Evolutionary conservation across 2,888 invertebrate species (phyloP).

Genomic region (Ormyrus rosae): DNA sequence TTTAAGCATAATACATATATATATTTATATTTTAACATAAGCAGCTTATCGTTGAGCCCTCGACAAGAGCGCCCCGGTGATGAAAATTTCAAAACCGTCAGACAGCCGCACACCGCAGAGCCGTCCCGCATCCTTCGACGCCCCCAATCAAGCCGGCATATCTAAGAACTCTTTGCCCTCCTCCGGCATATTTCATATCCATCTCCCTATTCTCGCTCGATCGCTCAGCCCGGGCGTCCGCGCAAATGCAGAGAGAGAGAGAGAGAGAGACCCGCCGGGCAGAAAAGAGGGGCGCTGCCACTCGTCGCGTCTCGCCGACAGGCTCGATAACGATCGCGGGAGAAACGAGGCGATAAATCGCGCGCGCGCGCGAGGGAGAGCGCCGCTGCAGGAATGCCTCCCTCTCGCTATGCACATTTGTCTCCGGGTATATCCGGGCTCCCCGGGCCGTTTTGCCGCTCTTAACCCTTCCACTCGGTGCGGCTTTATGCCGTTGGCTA

Average conservation of each 20-base stretch:
- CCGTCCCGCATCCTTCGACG: too few species aligned
- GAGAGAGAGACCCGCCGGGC: not conserved
- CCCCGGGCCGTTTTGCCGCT: not conserved
- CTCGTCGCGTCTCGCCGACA: not conserved
- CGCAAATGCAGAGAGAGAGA: not conserved
- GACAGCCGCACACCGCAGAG: too few species aligned
- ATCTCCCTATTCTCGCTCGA: too few species aligned
- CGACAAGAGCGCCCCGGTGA: too few species aligned
- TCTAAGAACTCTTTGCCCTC: too few species aligned
- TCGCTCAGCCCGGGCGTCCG: too few species aligned
- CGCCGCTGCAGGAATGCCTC: conserved; percentile 35
- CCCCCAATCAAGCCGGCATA: too few species aligned
- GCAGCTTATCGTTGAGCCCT: too few species aligned
- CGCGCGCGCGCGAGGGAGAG: conserved; percentile 19
- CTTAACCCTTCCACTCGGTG: not conserved
- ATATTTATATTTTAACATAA: too few species aligned
- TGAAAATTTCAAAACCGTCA: too few species aligned
- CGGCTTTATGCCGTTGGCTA: not conserved
- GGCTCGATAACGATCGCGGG: conserved; percentile 47
- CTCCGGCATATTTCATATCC: too few species aligned
- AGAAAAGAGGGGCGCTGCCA: not conserved
- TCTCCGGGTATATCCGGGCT: not conserved
- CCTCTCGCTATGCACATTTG: conserved; percentile 11
- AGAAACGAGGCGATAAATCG: conserved; percentile 59
- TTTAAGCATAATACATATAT: too few species aligned